Evolutionary conservation across 2,797 vertebrate genomes (phyloP).

Genomic region (Gobio occitaniae): DNA sequence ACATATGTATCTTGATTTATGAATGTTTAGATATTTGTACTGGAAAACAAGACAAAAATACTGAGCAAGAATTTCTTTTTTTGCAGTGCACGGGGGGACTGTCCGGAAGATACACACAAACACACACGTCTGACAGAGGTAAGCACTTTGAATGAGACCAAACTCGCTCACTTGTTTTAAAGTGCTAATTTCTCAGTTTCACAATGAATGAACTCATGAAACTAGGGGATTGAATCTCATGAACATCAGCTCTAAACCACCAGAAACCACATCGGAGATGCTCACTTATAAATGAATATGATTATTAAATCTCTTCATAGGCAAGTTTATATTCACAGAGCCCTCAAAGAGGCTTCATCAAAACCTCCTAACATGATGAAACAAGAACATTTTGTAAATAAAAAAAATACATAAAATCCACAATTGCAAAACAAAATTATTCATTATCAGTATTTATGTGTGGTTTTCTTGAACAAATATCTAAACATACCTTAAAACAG

Average conservation of each 20-base stretch:
- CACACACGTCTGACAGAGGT: constrained; percentile 68
- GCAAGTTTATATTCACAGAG: constrained; percentile 23
- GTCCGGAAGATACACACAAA: constrained; percentile 41
- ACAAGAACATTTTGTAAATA: no score
- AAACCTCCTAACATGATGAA: background rate
- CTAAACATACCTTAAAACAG: background rate
- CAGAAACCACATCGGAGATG: background rate
- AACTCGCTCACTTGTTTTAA: constrained; percentile 72
- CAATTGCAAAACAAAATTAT: background rate
- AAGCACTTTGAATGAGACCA: constrained; percentile 78
- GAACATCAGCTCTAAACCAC: background rate
- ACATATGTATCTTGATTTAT: background rate
- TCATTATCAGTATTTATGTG: background rate
- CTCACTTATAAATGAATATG: background rate
- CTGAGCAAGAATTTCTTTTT: background rate
- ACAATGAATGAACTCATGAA: constrained; percentile 63
- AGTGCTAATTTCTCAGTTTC: constrained; percentile 80
- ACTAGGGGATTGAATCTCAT: background rate
- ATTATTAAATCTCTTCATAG: constrained; percentile 24
- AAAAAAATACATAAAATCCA: background rate
- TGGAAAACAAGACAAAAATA: background rate
- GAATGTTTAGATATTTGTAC: background rate
- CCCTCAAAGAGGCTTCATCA: background rate
- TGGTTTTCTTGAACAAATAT: background rate
- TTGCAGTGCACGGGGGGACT: background rate